A percentile compares a stretch with the other conserved stretches of the same genome.
phyloP scores from a whole-genome alignment of 2,888 invertebrate species.

The Agelastica alni region DNA sequence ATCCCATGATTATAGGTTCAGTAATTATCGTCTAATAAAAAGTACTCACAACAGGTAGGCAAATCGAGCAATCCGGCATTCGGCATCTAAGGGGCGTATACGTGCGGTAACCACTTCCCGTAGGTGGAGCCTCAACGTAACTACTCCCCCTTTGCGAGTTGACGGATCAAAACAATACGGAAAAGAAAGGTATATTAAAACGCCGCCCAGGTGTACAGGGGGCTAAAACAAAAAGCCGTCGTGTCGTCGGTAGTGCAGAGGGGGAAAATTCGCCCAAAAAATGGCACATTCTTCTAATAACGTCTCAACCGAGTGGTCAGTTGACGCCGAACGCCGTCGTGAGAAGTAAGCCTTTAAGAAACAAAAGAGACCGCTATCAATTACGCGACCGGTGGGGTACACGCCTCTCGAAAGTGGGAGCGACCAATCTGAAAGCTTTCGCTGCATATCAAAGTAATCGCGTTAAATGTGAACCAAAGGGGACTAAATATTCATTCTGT shows the following conservation, averaged over 20 bases:
- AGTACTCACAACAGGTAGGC: constrained; percentile 43
- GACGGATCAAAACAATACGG: constrained; percentile 30
- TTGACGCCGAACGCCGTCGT: constrained; percentile 61
- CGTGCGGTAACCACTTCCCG: constrained; percentile 19
- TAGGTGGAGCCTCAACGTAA: constrained; percentile 24
- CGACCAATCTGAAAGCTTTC: constrained; percentile 59
- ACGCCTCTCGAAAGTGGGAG: constrained; percentile 57
- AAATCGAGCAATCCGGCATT: constrained; percentile 35
- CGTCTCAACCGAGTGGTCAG: constrained; percentile 62
- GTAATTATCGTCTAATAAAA: constrained; percentile 42
- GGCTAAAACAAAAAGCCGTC: constrained; percentile 52
- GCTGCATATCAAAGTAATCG: constrained; percentile 55
- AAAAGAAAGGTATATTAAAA: constrained; percentile 45
- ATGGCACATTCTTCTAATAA: constrained; percentile 62
- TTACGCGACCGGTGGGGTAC: constrained; percentile 58
- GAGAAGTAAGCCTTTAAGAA: constrained; percentile 38
- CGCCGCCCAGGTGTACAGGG: constrained; percentile 60
- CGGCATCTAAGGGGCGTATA: constrained; percentile 31
- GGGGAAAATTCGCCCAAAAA: constrained; percentile 49
- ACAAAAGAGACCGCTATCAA: constrained; percentile 57
- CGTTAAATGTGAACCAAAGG: constrained; percentile 56
- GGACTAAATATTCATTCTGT: constrained; percentile 58
- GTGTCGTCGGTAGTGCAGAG: constrained; percentile 49
- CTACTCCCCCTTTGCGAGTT: constrained; percentile 27
- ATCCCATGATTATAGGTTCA: constrained; percentile 22